A percentile compares a stretch with the other conserved stretches of the same genome.
phyloP scores from a whole-genome alignment of 2,888 invertebrate species.

The Tipula lateralis region DNA sequence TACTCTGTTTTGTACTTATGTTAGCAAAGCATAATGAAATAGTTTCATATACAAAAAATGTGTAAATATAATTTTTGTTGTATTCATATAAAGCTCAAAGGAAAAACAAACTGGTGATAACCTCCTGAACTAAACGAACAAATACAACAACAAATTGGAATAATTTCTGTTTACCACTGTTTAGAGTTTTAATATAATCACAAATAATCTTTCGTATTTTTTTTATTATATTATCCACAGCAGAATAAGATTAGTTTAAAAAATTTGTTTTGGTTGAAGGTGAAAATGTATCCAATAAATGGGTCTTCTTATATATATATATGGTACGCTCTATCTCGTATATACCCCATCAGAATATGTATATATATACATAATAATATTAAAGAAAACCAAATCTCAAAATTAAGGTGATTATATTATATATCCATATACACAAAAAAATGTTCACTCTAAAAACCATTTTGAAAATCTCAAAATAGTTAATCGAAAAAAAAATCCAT shows the following conservation, averaged over 20 bases:
- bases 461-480: not conserved
- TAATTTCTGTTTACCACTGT: not conserved
- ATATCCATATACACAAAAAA: not conserved
- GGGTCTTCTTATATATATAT: not conserved
- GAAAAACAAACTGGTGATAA: not conserved
- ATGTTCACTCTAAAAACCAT: not conserved
- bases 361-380: not conserved
- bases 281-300: not conserved
- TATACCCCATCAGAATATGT: not conserved
- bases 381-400: not conserved
- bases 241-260: not conserved
- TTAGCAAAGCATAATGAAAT: not conserved
- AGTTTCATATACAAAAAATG: not conserved
- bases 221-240: slow-evolving; percentile 14
- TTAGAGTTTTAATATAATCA: not conserved
- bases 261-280: not conserved
- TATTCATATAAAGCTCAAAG: not conserved
- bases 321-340: not conserved
- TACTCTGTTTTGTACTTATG: not conserved
- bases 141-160: not conserved
- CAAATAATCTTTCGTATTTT: not conserved
- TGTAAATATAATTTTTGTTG: not conserved
- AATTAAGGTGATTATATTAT: not conserved
- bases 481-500: slow-evolving; percentile 14
- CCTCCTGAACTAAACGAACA: not conserved